Evolutionary conservation across 2,888 invertebrate species (phyloP).

Genomic region (Plutella xylostella): DNA sequence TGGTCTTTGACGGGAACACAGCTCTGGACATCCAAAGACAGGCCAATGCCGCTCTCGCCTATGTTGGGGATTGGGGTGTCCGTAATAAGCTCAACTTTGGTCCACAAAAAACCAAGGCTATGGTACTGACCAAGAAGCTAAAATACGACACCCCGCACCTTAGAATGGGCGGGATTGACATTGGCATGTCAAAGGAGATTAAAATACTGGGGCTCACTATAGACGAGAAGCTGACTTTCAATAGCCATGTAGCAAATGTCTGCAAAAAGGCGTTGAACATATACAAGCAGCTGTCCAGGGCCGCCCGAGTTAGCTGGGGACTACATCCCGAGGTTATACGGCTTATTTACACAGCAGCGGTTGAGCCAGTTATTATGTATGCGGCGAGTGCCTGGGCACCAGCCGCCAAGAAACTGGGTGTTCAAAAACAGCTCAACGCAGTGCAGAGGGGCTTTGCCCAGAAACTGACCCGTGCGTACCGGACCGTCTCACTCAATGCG

Average conservation of each 20-base stretch:
- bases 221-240: constrained; percentile 14
- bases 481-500: constrained; percentile 7
- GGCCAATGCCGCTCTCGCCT: constrained; percentile 2
- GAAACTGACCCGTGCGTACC: constrained; percentile 1
- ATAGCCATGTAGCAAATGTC: constrained; percentile 4
- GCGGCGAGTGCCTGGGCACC: constrained; percentile 10
- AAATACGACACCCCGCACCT: constrained; percentile 1
- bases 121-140: constrained; percentile 5
- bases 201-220: constrained; percentile 15
- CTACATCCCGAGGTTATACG: constrained; percentile 9
- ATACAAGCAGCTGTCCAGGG: constrained; percentile 6
- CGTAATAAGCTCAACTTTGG: background rate
- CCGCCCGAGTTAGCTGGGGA: constrained; percentile 9
- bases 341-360: constrained; percentile 8
- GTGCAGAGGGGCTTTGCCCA: background rate
- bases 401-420: background rate
- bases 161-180: background rate
- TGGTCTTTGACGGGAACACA: background rate
- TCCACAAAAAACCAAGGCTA: constrained; percentile 2
- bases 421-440: background rate
- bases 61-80: background rate
- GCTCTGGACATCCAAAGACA: constrained; percentile 1
- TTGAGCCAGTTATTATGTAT: constrained; percentile 11
- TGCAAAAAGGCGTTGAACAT: constrained; percentile 11
- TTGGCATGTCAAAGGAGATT: constrained; percentile 1